Percentiles rank a stretch among this genome's conserved stretches.
phyloP scores from a whole-genome alignment of 2,113 vertebrate species.

The Glareola pratincola region DNA sequence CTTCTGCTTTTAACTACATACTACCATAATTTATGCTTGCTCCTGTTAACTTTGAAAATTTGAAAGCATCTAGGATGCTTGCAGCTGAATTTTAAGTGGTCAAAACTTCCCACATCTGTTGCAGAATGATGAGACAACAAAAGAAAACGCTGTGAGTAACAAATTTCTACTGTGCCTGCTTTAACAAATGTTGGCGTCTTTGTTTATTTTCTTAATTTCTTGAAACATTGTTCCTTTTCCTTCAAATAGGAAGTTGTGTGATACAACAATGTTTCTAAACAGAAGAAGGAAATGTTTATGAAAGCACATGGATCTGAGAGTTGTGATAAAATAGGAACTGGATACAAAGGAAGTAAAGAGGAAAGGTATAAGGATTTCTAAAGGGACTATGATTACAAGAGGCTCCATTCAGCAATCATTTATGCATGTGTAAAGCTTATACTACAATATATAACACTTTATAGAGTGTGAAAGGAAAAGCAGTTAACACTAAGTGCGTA shows the following conservation, averaged over 20 bases:
- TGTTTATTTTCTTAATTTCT: neutral
- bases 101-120: neutral
- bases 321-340: neutral
- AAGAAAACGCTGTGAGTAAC: neutral
- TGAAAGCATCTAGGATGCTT: neutral
- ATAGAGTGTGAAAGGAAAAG: neutral
- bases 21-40: neutral
- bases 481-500: neutral
- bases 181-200: neutral
- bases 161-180: neutral
- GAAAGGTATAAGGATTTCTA: neutral
- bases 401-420: neutral
- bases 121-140: neutral
- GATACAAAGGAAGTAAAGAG: neutral
- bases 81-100: neutral
- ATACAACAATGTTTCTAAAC: neutral
- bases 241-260: neutral
- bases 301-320: neutral
- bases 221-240: neutral
- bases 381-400: neutral
- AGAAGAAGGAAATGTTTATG: neutral
- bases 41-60: neutral
- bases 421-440: neutral
- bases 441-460: neutral
- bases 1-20: neutral